Base-by-base conservation (phyloP, 2,113 vertebrate species). In the Aspiorhynchus laticeps region DNA sequence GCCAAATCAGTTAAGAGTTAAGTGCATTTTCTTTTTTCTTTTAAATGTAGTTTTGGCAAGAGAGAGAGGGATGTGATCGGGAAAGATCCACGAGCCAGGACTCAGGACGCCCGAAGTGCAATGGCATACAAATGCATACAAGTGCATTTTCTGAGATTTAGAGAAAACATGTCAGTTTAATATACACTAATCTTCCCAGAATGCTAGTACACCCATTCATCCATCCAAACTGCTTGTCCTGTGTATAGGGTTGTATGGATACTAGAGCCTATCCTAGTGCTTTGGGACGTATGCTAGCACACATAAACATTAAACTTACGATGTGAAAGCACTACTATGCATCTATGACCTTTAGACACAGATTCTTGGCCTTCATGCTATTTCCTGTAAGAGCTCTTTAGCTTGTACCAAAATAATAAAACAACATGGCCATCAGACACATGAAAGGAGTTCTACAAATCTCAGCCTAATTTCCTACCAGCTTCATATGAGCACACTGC, bases 371-470 rank as follows among this genome's bases (percentile, higher is more conserved):
- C 48, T 63, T 80, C 33, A 7, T 36, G 80, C 73, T 79, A 89
- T 89, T 87, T 87, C 80, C 80, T 86, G 41, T 75, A 46, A 87
- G 67, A 85, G 77, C 71, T 87, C 41, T 76, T 77, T 67, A 75
- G 56, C 71, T 48, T 67, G 43, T 53, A 71, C 67, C 28, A 63
- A 81, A 85, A 88, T 48, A 48, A 48, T 67, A 89, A 75, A 78
- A 75, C 61, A 84, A 83, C 36, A 41, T 65, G 46, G 74, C 84
- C 43, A 24, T 24, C 19, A 61, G 73, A 86, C 75, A 82, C 53
- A 51, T 83, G 51, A 78, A 81, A 85, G 63, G 31, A 86, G 86
- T 85, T 56, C 53, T 65, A 65, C 73, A 84, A 76, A 75, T 86
- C 56, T 87, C 43, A 56, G 43, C 33, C 65, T 41, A 82, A 85